Evolutionary conservation across 2,113 vertebrate genomes (phyloP), one percentile per base, ranked within the genome.

Genomic region (Melanerpes formicivorus): DNA sequence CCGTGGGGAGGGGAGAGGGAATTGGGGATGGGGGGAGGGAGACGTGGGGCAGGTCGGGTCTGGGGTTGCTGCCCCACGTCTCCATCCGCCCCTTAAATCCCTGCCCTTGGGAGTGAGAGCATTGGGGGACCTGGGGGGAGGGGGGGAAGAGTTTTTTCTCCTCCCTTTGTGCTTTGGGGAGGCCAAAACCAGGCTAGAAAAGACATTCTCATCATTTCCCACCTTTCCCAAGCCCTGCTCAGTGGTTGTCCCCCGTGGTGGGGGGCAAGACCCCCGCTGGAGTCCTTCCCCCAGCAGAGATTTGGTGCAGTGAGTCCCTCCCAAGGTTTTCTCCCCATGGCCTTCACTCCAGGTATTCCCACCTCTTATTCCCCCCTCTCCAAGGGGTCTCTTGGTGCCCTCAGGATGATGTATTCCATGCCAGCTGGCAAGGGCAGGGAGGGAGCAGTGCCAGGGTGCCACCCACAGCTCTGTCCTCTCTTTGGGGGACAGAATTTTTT

Each of bases 231-330:
- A 50, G 0, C 17, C 26, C 81, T 6, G 17, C 34, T 32, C 40
- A 1, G 27, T 3, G n/a, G 44, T 58, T 58, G 72, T 50, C 34
- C 23, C 59, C 19, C 5, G 37, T 0, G 0, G 3, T 1, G 52
- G 48, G 60, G 60, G 46, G 11, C 1, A 0, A 14, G 48, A 32
- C 9, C 62, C 2, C 0, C 0, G 0, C 27, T 4, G 32, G 30
- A 52, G 22, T 10, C 11, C 25, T 10, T 10, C 11, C 19, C 67
- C 58, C 7, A 5, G 18, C 15, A 34, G n/a, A 3, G 6, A 6
- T 56, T 11, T 50, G 48, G 13, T 21, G 55, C 58, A 29, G 23
- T 0, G 1, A 11, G 15, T 14, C 71, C 1, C 0, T 11, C 3
- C 42, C 1, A 2, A 44, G 9, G 9, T 29, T 52, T 52, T 32